Percentiles rank a stretch among this genome's conserved stretches.
Evolutionary conservation across 2,797 vertebrate species (phyloP).

Genomic region (Gila robusta): DNA sequence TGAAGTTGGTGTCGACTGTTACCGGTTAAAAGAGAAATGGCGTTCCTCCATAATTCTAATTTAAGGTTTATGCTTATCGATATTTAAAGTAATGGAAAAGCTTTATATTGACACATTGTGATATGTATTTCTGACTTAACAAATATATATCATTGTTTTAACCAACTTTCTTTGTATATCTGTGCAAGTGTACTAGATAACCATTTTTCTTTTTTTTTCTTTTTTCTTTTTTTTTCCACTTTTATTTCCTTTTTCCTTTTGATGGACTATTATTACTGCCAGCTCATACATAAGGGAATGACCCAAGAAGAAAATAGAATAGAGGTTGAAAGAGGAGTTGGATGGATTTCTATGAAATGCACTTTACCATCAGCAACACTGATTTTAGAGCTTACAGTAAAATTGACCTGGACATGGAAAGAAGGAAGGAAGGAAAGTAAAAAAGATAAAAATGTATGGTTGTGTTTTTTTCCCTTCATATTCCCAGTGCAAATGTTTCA

Average conservation of each 20-base stretch:
- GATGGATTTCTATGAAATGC: conserved; percentile 30
- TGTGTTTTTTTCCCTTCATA: neutral
- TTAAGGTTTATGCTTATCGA: conserved; percentile 62
- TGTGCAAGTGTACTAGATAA: conserved; percentile 27
- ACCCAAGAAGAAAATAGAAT: conserved; percentile 1
- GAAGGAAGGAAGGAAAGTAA: neutral
- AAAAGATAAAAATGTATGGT: neutral
- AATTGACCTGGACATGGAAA: conserved; percentile 12
- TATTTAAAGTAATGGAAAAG: conserved; percentile 74
- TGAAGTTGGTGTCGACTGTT: conserved; percentile 59
- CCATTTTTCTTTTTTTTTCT: conserved; percentile 12
- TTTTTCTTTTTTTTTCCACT: neutral
- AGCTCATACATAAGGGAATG: neutral
- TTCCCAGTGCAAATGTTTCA: neutral
- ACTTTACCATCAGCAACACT: conserved; percentile 35
- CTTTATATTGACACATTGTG: conserved; percentile 71
- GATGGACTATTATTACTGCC: neutral
- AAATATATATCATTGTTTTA: conserved; percentile 74
- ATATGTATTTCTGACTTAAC: conserved; percentile 71
- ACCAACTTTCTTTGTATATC: conserved; percentile 56
- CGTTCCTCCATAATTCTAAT: conserved; percentile 47
- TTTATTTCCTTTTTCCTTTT: conserved; percentile 13
- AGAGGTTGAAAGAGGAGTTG: neutral
- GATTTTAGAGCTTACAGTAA: neutral
- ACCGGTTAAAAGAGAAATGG: conserved; percentile 50